These are phyloP conservation scores for Tricholauxania praeusta DNA, from an alignment of 2,888 invertebrate species.

Conservation along the genomic window DNA sequence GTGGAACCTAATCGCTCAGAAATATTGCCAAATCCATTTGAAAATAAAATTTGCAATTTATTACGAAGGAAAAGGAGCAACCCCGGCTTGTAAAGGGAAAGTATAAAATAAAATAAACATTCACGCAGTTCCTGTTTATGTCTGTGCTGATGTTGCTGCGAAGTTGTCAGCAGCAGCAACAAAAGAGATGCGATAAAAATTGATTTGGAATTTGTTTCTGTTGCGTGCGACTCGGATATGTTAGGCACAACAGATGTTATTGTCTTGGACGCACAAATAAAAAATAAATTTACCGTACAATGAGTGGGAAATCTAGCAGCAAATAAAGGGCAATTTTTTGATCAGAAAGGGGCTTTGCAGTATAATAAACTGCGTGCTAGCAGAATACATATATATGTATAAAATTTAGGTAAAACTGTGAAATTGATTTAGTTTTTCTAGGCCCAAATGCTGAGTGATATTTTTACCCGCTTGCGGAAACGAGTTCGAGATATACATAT, in stretches of 20 bases:
- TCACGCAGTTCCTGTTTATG: not conserved
- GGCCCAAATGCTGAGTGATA: too few relatives aligned
- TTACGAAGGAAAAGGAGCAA: not conserved
- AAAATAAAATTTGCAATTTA: conserved; percentile 33
- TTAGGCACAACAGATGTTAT: conserved; percentile 31
- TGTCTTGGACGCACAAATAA: conserved; percentile 14
- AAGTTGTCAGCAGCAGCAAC: not conserved
- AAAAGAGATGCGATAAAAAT: conserved; percentile 33
- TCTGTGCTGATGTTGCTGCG: not conserved
- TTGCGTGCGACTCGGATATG: conserved; percentile 23
- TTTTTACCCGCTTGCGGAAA: too few relatives aligned
- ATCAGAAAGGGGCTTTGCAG: too few relatives aligned
- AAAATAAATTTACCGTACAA: conserved; percentile 24
- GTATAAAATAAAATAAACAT: not conserved
- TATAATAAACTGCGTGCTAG: too few relatives aligned
- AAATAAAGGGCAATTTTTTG: too few relatives aligned
- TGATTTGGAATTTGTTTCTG: conserved; percentile 33
- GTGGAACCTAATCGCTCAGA: conserved; percentile 38
- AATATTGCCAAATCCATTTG: conserved; percentile 36
- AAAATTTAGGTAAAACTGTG: too few relatives aligned
- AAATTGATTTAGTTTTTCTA: too few relatives aligned
- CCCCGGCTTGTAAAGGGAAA: too few relatives aligned
- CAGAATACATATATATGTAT: too few relatives aligned
- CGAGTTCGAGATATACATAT: too few relatives aligned
- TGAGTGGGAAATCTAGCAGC: too few relatives aligned